Conservation (phyloP, 2,113 vertebrate genomes). For the Ophthalmolycus amberensis region DNA sequence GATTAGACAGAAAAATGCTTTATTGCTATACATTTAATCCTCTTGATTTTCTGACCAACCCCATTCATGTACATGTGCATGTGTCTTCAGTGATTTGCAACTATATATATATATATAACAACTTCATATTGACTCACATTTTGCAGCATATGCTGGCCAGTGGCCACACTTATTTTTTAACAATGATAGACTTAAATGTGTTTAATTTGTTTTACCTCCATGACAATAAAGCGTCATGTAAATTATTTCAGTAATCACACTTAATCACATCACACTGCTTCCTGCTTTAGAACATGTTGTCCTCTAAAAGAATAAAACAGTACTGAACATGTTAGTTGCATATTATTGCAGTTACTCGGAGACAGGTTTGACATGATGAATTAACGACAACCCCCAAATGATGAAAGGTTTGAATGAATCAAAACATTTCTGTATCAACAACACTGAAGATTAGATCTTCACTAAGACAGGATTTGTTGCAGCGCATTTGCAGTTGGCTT, state of each 20-base stretch:
- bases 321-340: background rate
- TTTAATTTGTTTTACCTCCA: background rate
- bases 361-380: background rate
- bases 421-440: background rate
- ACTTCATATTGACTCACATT: background rate
- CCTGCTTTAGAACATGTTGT: background rate
- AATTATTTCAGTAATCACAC: background rate
- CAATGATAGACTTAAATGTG: no score
- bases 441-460: background rate
- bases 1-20: background rate
- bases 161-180: background rate
- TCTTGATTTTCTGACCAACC: background rate
- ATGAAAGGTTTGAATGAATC: background rate
- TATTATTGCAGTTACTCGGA: background rate
- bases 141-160: background rate
- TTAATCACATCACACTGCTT: no score
- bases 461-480: background rate
- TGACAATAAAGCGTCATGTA: background rate
- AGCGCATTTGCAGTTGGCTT: background rate
- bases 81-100: background rate
- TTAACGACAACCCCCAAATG: background rate
- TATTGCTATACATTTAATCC: background rate
- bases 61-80: background rate
- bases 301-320: background rate
- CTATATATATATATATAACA: no score